Percentiles rank a stretch among this genome's conserved stretches.
phyloP scores from a whole-genome alignment of 2,113 vertebrate genomes.

The Mus spicilegus region DNA sequence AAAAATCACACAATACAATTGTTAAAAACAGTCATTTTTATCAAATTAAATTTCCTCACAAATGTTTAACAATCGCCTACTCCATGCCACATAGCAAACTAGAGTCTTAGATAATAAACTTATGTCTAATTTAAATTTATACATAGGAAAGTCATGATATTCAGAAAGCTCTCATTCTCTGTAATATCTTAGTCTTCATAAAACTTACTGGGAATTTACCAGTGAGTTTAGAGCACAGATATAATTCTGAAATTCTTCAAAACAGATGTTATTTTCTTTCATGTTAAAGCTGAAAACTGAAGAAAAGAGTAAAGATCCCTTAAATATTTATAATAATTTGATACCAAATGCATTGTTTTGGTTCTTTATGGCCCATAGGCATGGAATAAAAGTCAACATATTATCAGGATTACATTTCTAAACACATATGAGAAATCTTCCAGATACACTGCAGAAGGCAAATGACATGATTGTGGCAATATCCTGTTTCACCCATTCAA shows the following conservation, averaged over 20 bases:
- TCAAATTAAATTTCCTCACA: conserved; percentile 16
- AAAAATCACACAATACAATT: neutral
- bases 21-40: neutral
- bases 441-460: neutral
- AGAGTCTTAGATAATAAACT: neutral
- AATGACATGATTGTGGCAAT: neutral
- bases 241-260: conserved; percentile 1
- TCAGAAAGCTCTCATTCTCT: neutral
- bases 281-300: neutral
- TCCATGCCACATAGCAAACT: neutral
- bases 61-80: neutral
- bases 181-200: neutral
- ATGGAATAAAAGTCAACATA: neutral
- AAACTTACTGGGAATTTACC: neutral
- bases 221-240: neutral
- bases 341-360: neutral
- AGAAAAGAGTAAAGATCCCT: neutral
- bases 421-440: neutral
- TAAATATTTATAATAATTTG: neutral
- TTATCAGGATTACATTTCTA: neutral
- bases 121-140: neutral
- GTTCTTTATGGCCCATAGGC: neutral
- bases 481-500: neutral
- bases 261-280: neutral
- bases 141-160: neutral